Base-by-base conservation (phyloP, 2,888 invertebrate species). In the Ophioninae sp. region DNA sequence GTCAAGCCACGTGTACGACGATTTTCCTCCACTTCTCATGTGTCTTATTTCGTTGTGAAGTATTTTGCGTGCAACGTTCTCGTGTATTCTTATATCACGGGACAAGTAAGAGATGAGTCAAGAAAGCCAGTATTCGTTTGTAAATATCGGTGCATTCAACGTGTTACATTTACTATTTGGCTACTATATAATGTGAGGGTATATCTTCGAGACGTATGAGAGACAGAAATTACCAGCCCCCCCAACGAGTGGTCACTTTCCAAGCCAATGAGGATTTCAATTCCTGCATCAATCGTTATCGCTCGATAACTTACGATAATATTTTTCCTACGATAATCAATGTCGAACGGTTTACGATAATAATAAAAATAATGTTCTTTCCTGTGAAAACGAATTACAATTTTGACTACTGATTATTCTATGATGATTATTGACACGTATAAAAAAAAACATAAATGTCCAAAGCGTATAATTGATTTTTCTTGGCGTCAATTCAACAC, bases 161-260 rank as follows among this genome's bases (percentile, higher is more conserved):
- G 85, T 93, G 93, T 77, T 69, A 83, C 72, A 83, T 70, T 93
- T 92, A 89, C 87, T 88, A 87, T 92, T 90, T 89, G 88, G 78
- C 23, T 84, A 84, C 85, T 84, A 56, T 70, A 56, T 56, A n/a
- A 23, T 61, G 65, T 70, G 59, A 59, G 56, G 74, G 73, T 65
- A 61, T 37, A 39, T 81, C n/a, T n/a, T 76, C 72, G 65, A 67
- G 75, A 61, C 68, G 73, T 76, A 75, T 70, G 79, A 81, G 20
- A 76, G 68, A 30, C 77, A 23, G 59, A 61, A 64, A 65, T 76
- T 23, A 41, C 44, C 67, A 57, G 41, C 44, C 20, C 68, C 37
- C 68, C 59, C 10, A 20, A 44, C 37, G 68, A 67, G 61, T 13
- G 44, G 23, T 77, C 20, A 65, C 23, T 61, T 30, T 13, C 3